Evolutionary conservation across 2,888 invertebrate species (phyloP), one percentile per base, ranked within the genome.

Genomic region (Junonia oenone): DNA sequence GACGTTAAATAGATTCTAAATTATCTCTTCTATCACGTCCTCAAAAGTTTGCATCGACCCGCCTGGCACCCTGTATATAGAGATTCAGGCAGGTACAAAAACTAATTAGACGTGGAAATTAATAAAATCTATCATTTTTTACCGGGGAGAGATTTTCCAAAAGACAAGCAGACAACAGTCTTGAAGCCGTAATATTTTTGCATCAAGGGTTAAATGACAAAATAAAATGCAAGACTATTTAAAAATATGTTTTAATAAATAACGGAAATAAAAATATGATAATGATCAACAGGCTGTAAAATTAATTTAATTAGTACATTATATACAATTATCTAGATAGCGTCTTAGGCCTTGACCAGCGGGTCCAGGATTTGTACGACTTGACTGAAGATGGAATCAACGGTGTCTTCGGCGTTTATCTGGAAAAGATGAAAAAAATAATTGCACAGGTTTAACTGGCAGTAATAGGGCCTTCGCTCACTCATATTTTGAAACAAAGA

Each of bases 391-490:
- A 98, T 95, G 6, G 91, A 93, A 51, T 97, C 96, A 0, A 95
- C 93, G 0, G 88, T 69, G 52, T 94, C 92, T 76, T 97, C 96
- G 0, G 97, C 97, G 71, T 95, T 92, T 73, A 98, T 95, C 96
- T 97, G 83, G 1, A 91, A 73, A 27, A 47, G 5, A n/a, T n/a
- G n/a, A 8, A 29, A 13, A 13, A 0, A 6, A 37, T n/a, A n/a
- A n/a, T n/a, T n/a, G n/a, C n/a, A n/a, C n/a, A n/a, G n/a, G n/a
- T n/a, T n/a, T n/a, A n/a, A n/a, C n/a, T n/a, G n/a, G n/a, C n/a
- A n/a, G n/a, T n/a, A n/a, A n/a, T n/a, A n/a, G n/a, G n/a, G n/a
- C n/a, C n/a, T n/a, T n/a, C n/a, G n/a, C n/a, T n/a, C n/a, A n/a
- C n/a, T n/a, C n/a, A n/a, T n/a, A n/a, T n/a, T n/a, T n/a, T n/a